Percentiles rank a stretch among this genome's conserved stretches.
Evolutionary conservation across 2,797 vertebrate genomes (phyloP).

Genomic region (Enteromius radiatus): DNA sequence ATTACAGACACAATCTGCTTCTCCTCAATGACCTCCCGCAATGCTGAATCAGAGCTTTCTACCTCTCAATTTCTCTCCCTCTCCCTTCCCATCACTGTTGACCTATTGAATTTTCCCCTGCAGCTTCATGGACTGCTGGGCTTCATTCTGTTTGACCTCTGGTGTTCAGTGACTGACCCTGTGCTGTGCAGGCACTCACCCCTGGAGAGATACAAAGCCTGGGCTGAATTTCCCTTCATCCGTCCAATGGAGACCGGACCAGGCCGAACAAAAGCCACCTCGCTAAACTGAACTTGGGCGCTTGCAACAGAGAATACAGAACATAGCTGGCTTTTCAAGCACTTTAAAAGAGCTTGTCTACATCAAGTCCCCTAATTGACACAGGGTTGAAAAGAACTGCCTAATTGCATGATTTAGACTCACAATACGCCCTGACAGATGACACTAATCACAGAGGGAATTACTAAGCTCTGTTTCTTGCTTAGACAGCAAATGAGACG

Average conservation of each 20-base stretch:
- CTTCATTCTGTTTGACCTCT: conserved; percentile 59
- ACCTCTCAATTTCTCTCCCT: conserved; percentile 41
- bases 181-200: conserved; percentile 31
- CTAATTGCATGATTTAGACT: conserved; percentile 36
- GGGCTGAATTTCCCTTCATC: conserved; percentile 28
- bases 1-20: conserved; percentile 47
- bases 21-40: conserved; percentile 52
- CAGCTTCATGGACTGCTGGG: conserved; percentile 49
- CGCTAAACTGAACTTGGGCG: conserved; percentile 4
- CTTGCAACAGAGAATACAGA: conserved; percentile 26
- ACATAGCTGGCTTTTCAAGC: conserved; percentile 41
- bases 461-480: conserved; percentile 26
- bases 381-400: conserved; percentile 27
- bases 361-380: conserved; percentile 32
- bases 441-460: conserved; percentile 18
- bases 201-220: conserved; percentile 43
- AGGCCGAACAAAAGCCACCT: conserved; percentile 37
- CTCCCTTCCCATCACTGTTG: conserved; percentile 43
- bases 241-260: conserved; percentile 35
- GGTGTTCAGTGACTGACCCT: conserved; percentile 47
- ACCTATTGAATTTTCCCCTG: conserved; percentile 56
- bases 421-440: conserved; percentile 21
- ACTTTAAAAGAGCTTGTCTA: conserved; percentile 38
- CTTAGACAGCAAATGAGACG: conserved; percentile 24
- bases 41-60: conserved; percentile 59